Evolutionary conservation across 1,140 invertebrate genomes (phyloP).

Genomic region (Leptinotarsa defecta): DNA sequence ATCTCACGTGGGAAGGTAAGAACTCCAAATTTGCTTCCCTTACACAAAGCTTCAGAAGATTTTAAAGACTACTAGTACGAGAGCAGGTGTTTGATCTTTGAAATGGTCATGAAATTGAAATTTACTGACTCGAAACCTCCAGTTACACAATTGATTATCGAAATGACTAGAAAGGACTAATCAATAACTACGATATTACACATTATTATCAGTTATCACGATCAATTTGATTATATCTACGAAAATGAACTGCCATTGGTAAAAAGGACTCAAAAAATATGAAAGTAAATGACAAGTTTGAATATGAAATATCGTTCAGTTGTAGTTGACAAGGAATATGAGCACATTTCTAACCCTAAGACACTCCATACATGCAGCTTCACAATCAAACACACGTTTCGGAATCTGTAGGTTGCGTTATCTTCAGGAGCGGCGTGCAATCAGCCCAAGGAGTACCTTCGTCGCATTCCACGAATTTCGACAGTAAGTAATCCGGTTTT

Average conservation of each 20-base stretch:
- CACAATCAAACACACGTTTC: slow-evolving; percentile 21
- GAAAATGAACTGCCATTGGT: neutral
- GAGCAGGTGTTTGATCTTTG: no score
- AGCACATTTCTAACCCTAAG: neutral
- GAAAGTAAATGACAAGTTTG: neutral
- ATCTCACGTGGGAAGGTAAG: no score
- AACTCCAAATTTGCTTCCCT: no score
- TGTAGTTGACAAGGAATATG: neutral
- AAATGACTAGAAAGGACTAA: no score
- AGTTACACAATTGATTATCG: no score
- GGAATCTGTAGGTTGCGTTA: slow-evolving; percentile 43
- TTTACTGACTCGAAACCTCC: no score
- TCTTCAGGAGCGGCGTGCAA: slow-evolving; percentile 55
- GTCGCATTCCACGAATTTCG: slow-evolving; percentile 53
- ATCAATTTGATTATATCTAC: neutral
- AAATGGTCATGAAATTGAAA: no score
- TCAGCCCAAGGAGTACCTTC: slow-evolving; percentile 57
- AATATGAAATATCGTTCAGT: neutral
- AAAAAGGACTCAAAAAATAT: no score
- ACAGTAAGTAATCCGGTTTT: slow-evolving; percentile 47
- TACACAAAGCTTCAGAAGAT: no score
- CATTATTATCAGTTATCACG: neutral
- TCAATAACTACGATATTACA: no score
- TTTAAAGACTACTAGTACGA: no score
- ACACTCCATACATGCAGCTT: neutral